Evolutionary conservation across 2,113 vertebrate genomes (phyloP), one percentile per base, ranked within the genome.

Genomic region (Rhadina sibilatrix): DNA sequence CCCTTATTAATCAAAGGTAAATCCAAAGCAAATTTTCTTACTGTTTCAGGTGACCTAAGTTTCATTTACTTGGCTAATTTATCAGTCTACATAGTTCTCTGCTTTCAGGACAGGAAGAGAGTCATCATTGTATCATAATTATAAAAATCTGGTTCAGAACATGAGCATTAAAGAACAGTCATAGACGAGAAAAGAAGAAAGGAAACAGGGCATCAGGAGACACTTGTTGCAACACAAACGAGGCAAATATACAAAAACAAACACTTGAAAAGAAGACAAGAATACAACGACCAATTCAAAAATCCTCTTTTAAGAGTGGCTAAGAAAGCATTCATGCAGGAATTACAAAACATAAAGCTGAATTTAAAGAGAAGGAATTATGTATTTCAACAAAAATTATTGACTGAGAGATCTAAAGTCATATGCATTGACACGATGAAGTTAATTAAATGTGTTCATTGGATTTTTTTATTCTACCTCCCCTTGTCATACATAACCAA

Each of bases 221-320:
- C 2, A 40, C 9, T 76, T 78, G 9, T 15, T 35, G 27, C 21
- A 68, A 75, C 4, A 37, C 20, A 42, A 0, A 0, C 11, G 65
- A 83, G 13, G 3, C 9, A 80, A 90, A 77, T 42, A 57, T 21
- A 40, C 4, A 28, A 64, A 82, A 90, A 66, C 0, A 7, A 78
- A 23, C 12, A 25, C 21, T 50, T 54, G 75, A 21, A 65, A 84
- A 68, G 12, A 68, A 49, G 47, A 52, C 5, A 56, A 33, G 33
- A 71, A 35, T 42, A 6, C 30, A 82, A 60, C 0, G 4, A 33
- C 11, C 11, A 60, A 44, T 53, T 81, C 14, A 79, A 19, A 6
- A 49, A 21, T 53, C 9, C 11, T 68, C 20, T 74, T 92, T 57
- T 37, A 80, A 70, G n/a, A 77, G 80, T n/a, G 3, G 2, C 28